Base-by-base conservation (phyloP, 1,140 invertebrate species). In the Sesamia nonagrioides region DNA sequence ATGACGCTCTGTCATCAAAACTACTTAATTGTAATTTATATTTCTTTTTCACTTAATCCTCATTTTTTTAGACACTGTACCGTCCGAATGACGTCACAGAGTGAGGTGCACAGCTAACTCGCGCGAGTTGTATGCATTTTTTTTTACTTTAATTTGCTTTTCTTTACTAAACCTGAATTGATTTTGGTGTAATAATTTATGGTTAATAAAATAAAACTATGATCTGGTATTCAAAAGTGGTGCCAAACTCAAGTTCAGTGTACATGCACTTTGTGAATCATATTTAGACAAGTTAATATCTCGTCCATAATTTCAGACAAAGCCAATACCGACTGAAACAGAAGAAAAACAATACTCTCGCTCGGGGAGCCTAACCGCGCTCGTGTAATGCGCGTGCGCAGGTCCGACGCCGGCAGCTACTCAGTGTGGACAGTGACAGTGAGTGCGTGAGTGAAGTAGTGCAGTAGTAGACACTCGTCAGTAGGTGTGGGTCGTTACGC, bases 281-380 rank as follows among this genome's bases (percentile, higher is more conserved):
- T 17, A 3, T 3, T 8, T 15, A 18, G 17, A 42, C 61, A 42
- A 21, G 4, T 66, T 1, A 69, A 15, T 69, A 45, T 56, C 11
- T 6, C 77, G 6, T n/a, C 0, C 15, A n/a, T 37, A 17, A 52
- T 84, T 85, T 54, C 88, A 94, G 91, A 84, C 84, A 45, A 91
- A 90, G 77, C 45, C 82, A 54, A 86, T 79, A 48, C 69, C 81
- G 1, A 69, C 80, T n/a, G 88, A 91, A 68, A 37, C 80, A 8
- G 87, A 89, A 13, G 87, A 89, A 17, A 90, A 76, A 48, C 91
- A 91, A 78, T 88, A 90, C 73, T 88, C 87, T 5, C 88, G 90
- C 66, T 89, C 92, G 54, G 89, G 90, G 37, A 94, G 93, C 82
- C 79, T 93, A 48, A 93, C 91, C n/a, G 93, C 92, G 63, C 89